Percentiles rank a stretch among this genome's conserved stretches.
Conservation (phyloP, 2,113 vertebrate species). For the Poecilia latipinna region DNA sequence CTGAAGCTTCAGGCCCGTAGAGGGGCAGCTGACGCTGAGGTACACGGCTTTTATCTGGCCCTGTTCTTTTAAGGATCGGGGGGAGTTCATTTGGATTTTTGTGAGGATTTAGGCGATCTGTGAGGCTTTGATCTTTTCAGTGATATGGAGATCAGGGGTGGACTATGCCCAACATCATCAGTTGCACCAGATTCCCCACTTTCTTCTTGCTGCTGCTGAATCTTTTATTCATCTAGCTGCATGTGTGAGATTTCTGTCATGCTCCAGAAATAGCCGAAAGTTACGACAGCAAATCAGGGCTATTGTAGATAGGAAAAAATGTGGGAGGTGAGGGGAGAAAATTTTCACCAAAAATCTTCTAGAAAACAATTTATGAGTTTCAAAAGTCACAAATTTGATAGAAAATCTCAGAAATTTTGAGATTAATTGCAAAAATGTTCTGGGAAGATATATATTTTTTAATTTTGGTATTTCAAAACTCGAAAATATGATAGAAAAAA, state of each 20-base stretch:
- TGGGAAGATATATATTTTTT: too few species aligned
- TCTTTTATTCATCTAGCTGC: neutral
- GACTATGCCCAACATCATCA: neutral
- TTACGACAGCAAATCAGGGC: too few species aligned
- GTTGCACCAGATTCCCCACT: neutral
- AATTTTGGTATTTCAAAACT: too few species aligned
- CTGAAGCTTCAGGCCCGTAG: slow-evolving; percentile 79
- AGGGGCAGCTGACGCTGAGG: slow-evolving; percentile 80
- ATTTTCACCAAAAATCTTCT: too few species aligned
- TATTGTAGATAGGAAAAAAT: too few species aligned
- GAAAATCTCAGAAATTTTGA: too few species aligned
- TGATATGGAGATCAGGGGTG: neutral
- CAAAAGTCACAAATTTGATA: too few species aligned
- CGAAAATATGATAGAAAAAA: too few species aligned
- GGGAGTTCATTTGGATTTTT: neutral
- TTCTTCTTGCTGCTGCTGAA: neutral
- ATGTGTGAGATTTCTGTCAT: neutral
- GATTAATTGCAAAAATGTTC: too few species aligned
- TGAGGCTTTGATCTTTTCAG: neutral
- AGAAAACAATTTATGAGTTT: too few species aligned
- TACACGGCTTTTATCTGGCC: slow-evolving; percentile 25
- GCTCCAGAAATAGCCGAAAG: neutral
- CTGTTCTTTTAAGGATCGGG: neutral
- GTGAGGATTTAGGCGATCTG: neutral
- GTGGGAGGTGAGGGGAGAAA: too few species aligned